Evolutionary conservation across 2,113 vertebrate species (phyloP).

Genomic region (Ranitomeya variabilis): DNA sequence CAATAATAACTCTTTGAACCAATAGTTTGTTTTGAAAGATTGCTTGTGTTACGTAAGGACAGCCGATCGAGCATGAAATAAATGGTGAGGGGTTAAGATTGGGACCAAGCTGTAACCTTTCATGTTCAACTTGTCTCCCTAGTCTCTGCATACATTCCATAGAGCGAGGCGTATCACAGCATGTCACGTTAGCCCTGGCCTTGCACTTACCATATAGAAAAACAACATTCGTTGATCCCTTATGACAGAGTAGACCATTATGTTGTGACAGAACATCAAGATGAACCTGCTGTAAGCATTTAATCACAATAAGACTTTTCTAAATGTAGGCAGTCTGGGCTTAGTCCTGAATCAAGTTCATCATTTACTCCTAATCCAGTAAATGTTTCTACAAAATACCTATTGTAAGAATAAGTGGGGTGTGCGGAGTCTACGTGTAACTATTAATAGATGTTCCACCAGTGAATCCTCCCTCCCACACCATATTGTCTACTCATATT

Average conservation of each 20-base stretch:
- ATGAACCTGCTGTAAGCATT: slow-evolving; percentile 75
- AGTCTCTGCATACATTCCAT: slow-evolving; percentile 71
- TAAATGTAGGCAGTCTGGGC: slow-evolving; percentile 69
- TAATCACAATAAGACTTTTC: slow-evolving; percentile 59
- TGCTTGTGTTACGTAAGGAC: slow-evolving; percentile 71
- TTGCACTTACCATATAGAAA: slow-evolving; percentile 71
- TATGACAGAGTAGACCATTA: slow-evolving; percentile 69
- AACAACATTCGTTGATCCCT: slow-evolving; percentile 70
- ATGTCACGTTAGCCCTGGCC: slow-evolving; percentile 66
- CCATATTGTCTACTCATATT: not conserved
- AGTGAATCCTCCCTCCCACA: not conserved
- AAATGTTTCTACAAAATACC: slow-evolving; percentile 69
- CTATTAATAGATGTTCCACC: slow-evolving; percentile 8
- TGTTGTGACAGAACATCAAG: slow-evolving; percentile 79
- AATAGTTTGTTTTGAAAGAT: slow-evolving; percentile 85
- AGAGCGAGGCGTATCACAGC: slow-evolving; percentile 66
- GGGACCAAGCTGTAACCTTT: slow-evolving; percentile 59
- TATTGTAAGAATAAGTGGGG: slow-evolving; percentile 26
- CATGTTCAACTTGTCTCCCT: slow-evolving; percentile 67
- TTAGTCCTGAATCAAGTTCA: slow-evolving; percentile 66
- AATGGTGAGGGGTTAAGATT: slow-evolving; percentile 63
- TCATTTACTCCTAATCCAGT: slow-evolving; percentile 81
- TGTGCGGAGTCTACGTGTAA: slow-evolving; percentile 2
- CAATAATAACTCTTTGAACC: slow-evolving; percentile 64
- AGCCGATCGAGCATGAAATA: slow-evolving; percentile 73